A percentile compares a stretch with the other conserved stretches of the same genome.
phyloP scores from a whole-genome alignment of 2,888 invertebrate genomes.

The Meloe dianella region DNA sequence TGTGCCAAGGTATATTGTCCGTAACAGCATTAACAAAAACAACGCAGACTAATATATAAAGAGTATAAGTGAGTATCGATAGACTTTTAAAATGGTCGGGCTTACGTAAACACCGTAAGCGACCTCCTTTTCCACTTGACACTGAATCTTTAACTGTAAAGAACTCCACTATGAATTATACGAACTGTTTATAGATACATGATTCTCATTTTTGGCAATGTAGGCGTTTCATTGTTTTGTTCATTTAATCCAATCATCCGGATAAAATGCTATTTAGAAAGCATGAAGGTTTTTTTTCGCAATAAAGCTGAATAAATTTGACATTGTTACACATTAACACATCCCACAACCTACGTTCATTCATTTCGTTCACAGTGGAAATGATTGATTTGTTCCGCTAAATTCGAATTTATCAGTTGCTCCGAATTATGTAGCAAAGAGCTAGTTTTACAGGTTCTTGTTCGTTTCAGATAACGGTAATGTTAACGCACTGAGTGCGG shows the following conservation, averaged over 20 bases:
- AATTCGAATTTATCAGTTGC: background rate
- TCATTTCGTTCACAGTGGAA: background rate
- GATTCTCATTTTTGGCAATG: background rate
- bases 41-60: background rate
- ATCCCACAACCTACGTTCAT: background rate
- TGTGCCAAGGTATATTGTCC: constrained; percentile 46
- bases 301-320: background rate
- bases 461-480: too few species aligned
- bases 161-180: background rate
- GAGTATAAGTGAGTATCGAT: background rate
- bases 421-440: background rate
- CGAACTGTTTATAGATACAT: background rate
- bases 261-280: too few species aligned
- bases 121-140: constrained; percentile 48
- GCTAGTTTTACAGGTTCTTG: too few species aligned
- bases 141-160: constrained; percentile 38
- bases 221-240: background rate
- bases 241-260: background rate
- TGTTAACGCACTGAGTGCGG: too few species aligned
- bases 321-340: background rate
- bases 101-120: constrained; percentile 46
- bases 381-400: background rate
- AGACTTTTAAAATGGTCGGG: constrained; percentile 28
- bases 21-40: constrained; percentile 9
- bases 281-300: too few species aligned